Base-by-base conservation (phyloP, 2,113 vertebrate species). In the Tachycineta bicolor region DNA sequence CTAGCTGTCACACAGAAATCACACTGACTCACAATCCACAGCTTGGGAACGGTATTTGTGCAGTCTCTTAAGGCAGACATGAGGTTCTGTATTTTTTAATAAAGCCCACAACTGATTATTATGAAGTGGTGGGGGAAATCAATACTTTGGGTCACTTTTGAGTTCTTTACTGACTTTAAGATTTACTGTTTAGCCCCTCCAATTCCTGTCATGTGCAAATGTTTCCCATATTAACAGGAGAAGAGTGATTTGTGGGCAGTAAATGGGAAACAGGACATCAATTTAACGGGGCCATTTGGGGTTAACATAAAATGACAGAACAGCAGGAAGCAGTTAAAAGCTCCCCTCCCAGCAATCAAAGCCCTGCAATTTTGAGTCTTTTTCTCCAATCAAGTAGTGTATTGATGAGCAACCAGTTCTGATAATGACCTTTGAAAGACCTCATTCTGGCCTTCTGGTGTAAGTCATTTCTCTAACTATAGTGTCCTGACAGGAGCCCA, bases 191-290 rank as follows among this genome's bases (percentile, higher is more conserved):
- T 91, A 83, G 70, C 60, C 55, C n/a, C 71, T 92, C 46, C 80
- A 73, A 43, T n/a, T 85, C 62, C 20, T 37, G 83, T 49, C 76
- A 71, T 65, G 93, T 49, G 24, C 71, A 92, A 97, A 95, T 83
- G 63, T 96, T 94, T 92, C 78, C 89, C 90, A 64, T 96, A 83
- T 96, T 95, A 96, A 79, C 55, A 70, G 93, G 41, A 84, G 96
- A 97, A 87, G 84, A 95, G 94, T 95, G 96, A 96, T 97, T 97
- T 97, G 87, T 92, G 89, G 91, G 68, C 93, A 97, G 95, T 37
- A 90, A 95, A 96, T 64, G 89, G 90, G 87, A 97, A 98, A 94
- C 73, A 96, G 90, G 97, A 96, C 96, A 97, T 97, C 95, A 95
- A 93, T 97, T 97, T 97, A 97, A 96, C 7, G 2, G 60, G 90